These are phyloP conservation scores for Chrysaora quinquecirrha DNA, from an alignment of 30 jellyfish, hydroid and myxozoan species.

Conservation along the genomic window DNA sequence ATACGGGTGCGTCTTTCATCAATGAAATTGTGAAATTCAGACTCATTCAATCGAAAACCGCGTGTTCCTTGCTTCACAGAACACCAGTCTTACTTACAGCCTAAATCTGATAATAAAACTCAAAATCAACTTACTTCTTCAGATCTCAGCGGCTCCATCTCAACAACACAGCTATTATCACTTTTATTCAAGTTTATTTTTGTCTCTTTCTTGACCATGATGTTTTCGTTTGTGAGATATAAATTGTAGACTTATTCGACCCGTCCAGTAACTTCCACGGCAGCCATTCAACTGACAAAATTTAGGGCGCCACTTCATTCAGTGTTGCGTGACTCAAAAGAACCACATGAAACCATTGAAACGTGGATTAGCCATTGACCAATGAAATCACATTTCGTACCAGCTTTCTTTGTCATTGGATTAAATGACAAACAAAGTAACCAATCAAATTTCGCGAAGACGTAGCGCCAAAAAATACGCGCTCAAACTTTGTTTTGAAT, in stretches of 20 bases:
- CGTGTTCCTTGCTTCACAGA: too few species aligned
- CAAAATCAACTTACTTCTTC: constrained; percentile 67
- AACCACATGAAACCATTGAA: not conserved
- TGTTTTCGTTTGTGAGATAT: not conserved
- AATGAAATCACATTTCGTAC: too few species aligned
- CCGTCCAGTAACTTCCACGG: not conserved
- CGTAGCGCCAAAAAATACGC: too few species aligned
- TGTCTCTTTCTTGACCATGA: constrained; percentile 80
- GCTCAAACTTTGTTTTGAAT: too few species aligned
- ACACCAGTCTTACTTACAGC: too few species aligned
- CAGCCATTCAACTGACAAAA: not conserved
- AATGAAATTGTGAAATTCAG: too few species aligned
- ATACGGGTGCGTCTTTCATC: too few species aligned
- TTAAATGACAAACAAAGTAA: not conserved
- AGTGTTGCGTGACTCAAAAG: not conserved
- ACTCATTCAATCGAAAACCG: too few species aligned
- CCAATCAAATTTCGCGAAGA: constrained; percentile 33
- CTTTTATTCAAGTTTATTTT: constrained; percentile 60
- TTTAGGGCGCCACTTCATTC: too few species aligned
- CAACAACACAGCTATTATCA: constrained; percentile 67
- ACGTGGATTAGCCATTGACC: not conserved
- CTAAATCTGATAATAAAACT: too few species aligned
- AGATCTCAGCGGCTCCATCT: constrained; percentile 68
- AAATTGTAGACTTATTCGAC: not conserved
- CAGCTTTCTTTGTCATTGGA: too few species aligned